Base-by-base conservation (phyloP, 2,797 vertebrate species). In the Gymnoscopelus microlampas region DNA sequence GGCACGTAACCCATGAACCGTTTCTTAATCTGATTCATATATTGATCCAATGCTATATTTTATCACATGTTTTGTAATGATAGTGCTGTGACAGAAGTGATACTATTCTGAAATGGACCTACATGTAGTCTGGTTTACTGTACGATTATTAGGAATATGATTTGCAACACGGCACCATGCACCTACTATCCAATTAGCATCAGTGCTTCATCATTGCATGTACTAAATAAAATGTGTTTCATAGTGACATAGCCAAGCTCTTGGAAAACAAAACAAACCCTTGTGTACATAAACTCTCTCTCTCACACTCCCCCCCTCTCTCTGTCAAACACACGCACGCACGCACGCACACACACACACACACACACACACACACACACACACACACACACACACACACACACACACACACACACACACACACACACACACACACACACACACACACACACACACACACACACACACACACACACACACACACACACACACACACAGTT, bases 11-110 rank as follows among this genome's bases (percentile, higher is more conserved):
- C 9, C 39, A 7, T 44, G 39, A 10, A 44, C 39, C 39, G 39
- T 44, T 44, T 92, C 87, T 90, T 84, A 83, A 90, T 92, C 80
- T 81, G 81, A 90, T 91, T 91, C 87, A 88, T 49, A 60, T 88
- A 90, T 91, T 85, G 90, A 91, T 92, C 82, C 79, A 63, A 61
- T 68, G 49, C 81, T 73, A 79, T 75, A 64, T 85, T 79, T 89
- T 83, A 87, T 87, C 81, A 89, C 87, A 77, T 50, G 66, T 65
- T 67, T 74, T 84, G 84, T 72, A 86, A 66, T 66, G 76, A 73
- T 79, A 79, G 79, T 81, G 76, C 73, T 13, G 60, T 47, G 76
- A 68, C 59, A 2, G 61, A 77, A 73, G 32, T 49, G 15, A 32
- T 26, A 53, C 53, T 54, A 64, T 44, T 75, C 5, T 54, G n/a